Conservation (phyloP, 1,140 invertebrate species). For the Trachymyrmex septentrionalis region DNA sequence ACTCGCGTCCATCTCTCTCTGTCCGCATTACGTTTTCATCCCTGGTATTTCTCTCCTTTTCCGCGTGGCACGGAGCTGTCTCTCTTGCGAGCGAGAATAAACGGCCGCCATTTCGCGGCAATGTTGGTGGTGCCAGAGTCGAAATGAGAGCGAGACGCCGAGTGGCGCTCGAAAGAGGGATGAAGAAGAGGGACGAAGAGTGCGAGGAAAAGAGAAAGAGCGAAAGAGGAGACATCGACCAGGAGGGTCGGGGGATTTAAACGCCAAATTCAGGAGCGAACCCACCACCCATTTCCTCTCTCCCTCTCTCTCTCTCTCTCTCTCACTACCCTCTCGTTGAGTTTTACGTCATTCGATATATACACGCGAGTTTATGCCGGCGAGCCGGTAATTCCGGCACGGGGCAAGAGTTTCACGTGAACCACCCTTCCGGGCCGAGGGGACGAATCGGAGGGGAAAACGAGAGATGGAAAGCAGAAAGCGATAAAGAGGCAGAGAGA, state of each 20-base stretch:
- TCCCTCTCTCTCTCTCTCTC: background rate
- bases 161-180: constrained; percentile 15
- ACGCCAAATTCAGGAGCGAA: constrained; percentile 75
- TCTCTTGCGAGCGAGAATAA: constrained; percentile 72
- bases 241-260: constrained; percentile 72
- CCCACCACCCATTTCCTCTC: constrained; percentile 31
- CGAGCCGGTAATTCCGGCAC: constrained; percentile 80
- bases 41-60: constrained; percentile 60
- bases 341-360: constrained; percentile 83
- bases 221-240: background rate
- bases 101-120: constrained; percentile 79
- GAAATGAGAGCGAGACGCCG: constrained; percentile 44
- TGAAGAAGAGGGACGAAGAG: constrained; percentile 9
- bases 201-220: background rate
- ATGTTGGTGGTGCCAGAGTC: constrained; percentile 42
- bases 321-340: constrained; percentile 66
- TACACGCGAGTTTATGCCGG: constrained; percentile 79
- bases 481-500: background rate
- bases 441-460: background rate
- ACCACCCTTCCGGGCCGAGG: constrained; percentile 37
- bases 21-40: constrained; percentile 4
- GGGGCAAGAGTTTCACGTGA: constrained; percentile 78
- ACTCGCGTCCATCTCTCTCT: background rate
- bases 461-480: background rate
- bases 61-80: constrained; percentile 53